Conservation (phyloP, 2,888 invertebrate genomes). For the Pterostichus madidus region DNA sequence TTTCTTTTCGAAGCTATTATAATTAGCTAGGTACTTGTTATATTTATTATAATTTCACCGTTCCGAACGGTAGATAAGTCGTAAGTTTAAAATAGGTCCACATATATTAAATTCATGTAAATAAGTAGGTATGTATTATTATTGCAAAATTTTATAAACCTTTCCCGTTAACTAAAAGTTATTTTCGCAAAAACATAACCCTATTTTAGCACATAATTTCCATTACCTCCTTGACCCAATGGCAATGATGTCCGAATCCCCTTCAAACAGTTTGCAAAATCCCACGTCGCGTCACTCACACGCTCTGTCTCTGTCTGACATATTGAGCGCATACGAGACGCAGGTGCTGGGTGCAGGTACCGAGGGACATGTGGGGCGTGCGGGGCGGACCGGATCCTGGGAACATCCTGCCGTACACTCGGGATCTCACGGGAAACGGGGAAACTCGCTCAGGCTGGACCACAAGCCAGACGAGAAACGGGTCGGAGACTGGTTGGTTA, state of each 20-base stretch:
- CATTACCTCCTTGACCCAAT: conserved; percentile 11
- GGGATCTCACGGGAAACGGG: conserved; percentile 57
- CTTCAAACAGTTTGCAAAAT: too few species aligned
- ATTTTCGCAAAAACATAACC: conserved; percentile 2
- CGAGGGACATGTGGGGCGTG: neutral
- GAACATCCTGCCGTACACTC: conserved; percentile 38
- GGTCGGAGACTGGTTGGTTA: too few species aligned
- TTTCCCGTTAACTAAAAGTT: too few species aligned
- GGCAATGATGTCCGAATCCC: too few species aligned
- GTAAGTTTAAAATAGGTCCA: too few species aligned
- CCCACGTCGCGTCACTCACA: neutral
- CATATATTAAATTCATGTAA: neutral
- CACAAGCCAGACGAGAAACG: too few species aligned
- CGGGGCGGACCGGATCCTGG: conserved; percentile 53
- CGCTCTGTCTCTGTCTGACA: neutral
- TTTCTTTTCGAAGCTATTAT: neutral
- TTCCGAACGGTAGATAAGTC: too few species aligned
- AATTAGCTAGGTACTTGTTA: neutral
- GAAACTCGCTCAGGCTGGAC: conserved; percentile 3
- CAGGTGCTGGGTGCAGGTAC: conserved; percentile 58
- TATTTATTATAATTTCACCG: too few species aligned
- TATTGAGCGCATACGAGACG: conserved; percentile 2
- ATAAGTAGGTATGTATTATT: too few species aligned
- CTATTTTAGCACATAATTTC: conserved; percentile 1
- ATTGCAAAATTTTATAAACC: too few species aligned